Percentiles rank a stretch among this genome's conserved stretches.
These are phyloP conservation scores for Lemur catta DNA, from an alignment of 2,797 vertebrate species.

Conservation along the genomic window DNA sequence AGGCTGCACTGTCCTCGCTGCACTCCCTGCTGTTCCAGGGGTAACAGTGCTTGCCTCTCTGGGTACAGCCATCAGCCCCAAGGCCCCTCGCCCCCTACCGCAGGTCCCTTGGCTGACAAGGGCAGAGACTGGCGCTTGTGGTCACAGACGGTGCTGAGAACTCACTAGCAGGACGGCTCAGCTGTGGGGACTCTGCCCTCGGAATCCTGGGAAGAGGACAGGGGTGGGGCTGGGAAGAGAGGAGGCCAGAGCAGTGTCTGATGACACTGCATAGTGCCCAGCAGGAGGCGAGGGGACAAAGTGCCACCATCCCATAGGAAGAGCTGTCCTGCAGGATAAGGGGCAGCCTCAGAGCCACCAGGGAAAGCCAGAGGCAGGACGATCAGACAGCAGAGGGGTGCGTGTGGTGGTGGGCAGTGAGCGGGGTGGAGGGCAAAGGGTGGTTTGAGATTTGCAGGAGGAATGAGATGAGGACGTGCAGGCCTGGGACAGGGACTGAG, in stretches of 20 bases:
- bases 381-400: neutral
- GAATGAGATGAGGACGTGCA: neutral
- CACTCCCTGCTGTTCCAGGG: rapidly evolving
- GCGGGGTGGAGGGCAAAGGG: rapidly evolving
- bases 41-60: rapidly evolving
- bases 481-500: neutral
- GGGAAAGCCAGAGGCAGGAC: too few species aligned
- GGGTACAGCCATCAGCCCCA: neutral
- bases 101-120: rapidly evolving
- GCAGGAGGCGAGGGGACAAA: rapidly evolving
- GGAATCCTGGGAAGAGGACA: too few species aligned
- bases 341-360: rapidly evolving
- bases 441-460: neutral
- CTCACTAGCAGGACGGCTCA: rapidly evolving
- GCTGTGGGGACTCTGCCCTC: neutral
- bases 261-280: neutral
- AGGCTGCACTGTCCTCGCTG: neutral
- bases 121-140: neutral
- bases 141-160: neutral
- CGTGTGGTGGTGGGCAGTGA: neutral
- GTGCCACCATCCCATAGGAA: rapidly evolving
- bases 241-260: rapidly evolving
- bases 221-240: rapidly evolving
- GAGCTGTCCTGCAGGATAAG: too few species aligned
- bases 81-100: rapidly evolving